These are phyloP conservation scores for Todiramphus chloris DNA, from an alignment of 2,113 vertebrate species.

Conservation along the genomic window DNA sequence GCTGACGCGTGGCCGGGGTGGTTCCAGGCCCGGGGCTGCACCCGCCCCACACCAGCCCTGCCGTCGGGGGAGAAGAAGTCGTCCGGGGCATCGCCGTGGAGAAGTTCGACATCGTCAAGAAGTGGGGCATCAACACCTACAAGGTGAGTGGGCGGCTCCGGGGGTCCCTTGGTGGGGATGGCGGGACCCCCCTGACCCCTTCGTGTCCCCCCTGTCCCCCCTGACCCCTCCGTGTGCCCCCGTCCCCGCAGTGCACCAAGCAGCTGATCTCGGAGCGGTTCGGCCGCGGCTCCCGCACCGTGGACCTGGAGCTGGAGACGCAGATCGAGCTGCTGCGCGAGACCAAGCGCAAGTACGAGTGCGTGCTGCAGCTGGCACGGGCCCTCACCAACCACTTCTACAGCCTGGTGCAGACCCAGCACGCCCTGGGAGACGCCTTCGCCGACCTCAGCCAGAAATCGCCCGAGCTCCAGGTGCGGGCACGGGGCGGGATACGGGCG, in stretches of 20 bases:
- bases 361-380: conserved; percentile 86
- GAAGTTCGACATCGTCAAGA: conserved; percentile 93
- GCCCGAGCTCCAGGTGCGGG: conserved; percentile 89
- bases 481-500: background rate
- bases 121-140: conserved; percentile 97
- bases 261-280: conserved; percentile 95
- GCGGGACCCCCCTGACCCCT: background rate
- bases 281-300: conserved; percentile 91
- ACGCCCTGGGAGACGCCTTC: conserved; percentile 92
- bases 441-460: conserved; percentile 99
- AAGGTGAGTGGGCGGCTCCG: conserved; percentile 77
- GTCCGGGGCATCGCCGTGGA: conserved; percentile 90
- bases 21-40: conserved; percentile 86
- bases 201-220: too few species aligned
- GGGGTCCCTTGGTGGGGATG: too few species aligned
- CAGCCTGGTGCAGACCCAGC: conserved; percentile 97
- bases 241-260: conserved; percentile 86
- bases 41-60: conserved; percentile 76
- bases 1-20: background rate
- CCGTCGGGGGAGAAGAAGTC: conserved; percentile 79
- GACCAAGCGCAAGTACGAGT: conserved; percentile 95
- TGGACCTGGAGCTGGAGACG: conserved; percentile 95
- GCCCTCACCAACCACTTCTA: conserved; percentile 93
- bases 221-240: rapidly evolving
- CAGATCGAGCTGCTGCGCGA: conserved; percentile 95